Percentiles rank a stretch among this genome's conserved stretches.
Evolutionary conservation across 2,888 invertebrate genomes (phyloP).

Genomic region (Stenodema calcarata): DNA sequence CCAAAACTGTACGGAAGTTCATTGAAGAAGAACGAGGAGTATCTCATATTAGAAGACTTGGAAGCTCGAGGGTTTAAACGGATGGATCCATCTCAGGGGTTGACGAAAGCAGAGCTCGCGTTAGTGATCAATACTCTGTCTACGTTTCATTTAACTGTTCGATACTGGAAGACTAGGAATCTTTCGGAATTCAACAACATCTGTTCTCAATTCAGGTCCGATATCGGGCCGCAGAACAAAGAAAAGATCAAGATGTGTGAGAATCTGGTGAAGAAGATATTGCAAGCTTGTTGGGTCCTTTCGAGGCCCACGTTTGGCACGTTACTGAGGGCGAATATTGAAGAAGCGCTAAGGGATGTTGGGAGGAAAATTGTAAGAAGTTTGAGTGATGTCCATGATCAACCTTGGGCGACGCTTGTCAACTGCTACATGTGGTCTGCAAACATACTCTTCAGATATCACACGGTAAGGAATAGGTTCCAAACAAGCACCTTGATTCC

Average conservation of each 20-base stretch:
- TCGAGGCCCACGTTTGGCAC: background rate
- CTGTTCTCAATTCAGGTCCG: background rate
- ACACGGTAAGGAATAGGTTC: constrained; percentile 21
- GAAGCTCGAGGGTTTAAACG: background rate
- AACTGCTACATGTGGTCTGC: background rate
- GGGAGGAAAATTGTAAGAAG: background rate
- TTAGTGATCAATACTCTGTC: background rate
- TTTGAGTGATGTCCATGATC: background rate
- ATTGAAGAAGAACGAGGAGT: background rate
- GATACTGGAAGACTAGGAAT: background rate
- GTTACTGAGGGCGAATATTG: background rate
- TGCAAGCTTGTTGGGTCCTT: background rate
- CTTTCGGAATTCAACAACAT: background rate
- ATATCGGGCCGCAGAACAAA: background rate
- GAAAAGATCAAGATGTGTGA: background rate
- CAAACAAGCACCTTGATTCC: too few relatives aligned
- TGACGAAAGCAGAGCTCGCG: background rate
- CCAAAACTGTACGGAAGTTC: constrained; percentile 15
- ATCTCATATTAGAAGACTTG: constrained; percentile 18
- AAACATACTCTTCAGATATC: constrained; percentile 13
- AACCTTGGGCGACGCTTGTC: background rate
- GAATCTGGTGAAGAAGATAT: background rate
- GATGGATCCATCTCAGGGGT: background rate
- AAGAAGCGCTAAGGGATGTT: background rate
- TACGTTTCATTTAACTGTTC: background rate